phyloP scores from a whole-genome alignment of 2,113 vertebrate genomes.

The Madoqua kirkii region DNA sequence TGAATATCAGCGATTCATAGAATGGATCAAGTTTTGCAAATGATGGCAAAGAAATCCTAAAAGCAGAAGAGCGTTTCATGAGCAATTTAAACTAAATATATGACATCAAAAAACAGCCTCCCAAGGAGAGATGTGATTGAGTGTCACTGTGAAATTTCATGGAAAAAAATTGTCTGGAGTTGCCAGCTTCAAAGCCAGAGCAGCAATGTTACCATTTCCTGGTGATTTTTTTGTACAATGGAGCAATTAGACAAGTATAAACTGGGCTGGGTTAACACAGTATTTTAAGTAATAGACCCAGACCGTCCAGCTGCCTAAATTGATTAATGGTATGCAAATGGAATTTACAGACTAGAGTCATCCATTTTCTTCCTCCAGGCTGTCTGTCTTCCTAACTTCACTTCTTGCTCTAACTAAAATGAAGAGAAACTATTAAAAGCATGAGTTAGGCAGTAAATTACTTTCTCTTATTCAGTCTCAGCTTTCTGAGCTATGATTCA shows the following conservation, averaged over 20 bases:
- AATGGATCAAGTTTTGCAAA: conserved; percentile 36
- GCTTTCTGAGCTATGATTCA: conserved; percentile 71
- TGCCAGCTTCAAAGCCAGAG: not conserved
- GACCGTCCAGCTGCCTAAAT: conserved; percentile 37
- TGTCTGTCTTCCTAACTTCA: conserved; percentile 4
- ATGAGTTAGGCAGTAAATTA: conserved; percentile 56
- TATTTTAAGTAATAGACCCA: conserved; percentile 51
- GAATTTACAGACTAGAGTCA: conserved; percentile 9
- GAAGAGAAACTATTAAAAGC: conserved; percentile 38
- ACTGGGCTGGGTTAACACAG: conserved; percentile 48
- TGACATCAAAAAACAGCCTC: not conserved
- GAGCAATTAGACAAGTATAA: conserved; percentile 35
- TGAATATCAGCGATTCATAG: conserved; percentile 21
- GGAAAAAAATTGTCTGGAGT: not conserved
- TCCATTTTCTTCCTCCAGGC: not conserved
- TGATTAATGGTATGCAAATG: conserved; percentile 64
- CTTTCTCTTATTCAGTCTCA: conserved; percentile 62
- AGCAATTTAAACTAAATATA: conserved; percentile 23
- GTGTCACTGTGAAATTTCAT: not conserved
- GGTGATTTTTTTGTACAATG: not conserved
- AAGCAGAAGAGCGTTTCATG: not conserved
- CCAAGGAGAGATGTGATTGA: conserved; percentile 10
- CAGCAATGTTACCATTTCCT: not conserved
- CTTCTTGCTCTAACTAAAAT: conserved; percentile 16
- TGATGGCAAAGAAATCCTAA: not conserved